phyloP scores from a whole-genome alignment of 2,888 invertebrate genomes.

The Oligia latruncula region DNA sequence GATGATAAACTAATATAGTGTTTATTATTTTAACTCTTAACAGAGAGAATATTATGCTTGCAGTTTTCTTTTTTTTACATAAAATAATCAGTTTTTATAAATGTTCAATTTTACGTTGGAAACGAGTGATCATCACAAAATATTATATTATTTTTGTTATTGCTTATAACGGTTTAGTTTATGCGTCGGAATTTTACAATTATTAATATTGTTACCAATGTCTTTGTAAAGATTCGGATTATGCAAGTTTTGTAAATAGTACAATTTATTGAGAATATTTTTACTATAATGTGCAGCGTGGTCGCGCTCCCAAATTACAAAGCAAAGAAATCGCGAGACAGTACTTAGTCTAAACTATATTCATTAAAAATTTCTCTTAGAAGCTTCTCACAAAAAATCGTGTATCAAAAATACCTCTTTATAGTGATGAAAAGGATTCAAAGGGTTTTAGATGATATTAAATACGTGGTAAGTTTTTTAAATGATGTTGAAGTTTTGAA shows the following conservation, averaged over 20 bases:
- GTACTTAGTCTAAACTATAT: conserved; percentile 77
- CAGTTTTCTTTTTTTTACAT: conserved; percentile 61
- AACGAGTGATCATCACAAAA: conserved; percentile 74
- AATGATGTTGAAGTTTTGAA: conserved; percentile 86
- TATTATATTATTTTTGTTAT: conserved; percentile 78
- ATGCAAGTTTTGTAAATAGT: conserved; percentile 84
- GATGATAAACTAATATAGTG: conserved; percentile 64
- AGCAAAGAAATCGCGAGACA: conserved; percentile 62
- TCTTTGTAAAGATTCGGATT: conserved; percentile 75
- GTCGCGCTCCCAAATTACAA: conserved; percentile 37
- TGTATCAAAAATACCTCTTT: conserved; percentile 88
- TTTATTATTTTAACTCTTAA: conserved; percentile 61
- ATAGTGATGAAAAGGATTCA: conserved; percentile 88
- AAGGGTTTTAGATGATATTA: conserved; percentile 88
- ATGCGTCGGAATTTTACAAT: conserved; percentile 75
- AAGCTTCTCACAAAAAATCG: conserved; percentile 76
- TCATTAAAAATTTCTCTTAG: conserved; percentile 72
- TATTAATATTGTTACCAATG: conserved; percentile 82
- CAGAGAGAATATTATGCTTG: conserved; percentile 64
- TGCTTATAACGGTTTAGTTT: conserved; percentile 77
- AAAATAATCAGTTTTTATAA: conserved; percentile 55
- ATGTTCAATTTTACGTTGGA: conserved; percentile 64
- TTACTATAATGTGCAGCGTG: conserved; percentile 58
- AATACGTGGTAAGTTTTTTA: conserved; percentile 85
- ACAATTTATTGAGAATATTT: conserved; percentile 80